Conservation (phyloP, 2,797 vertebrate species). For the Molossus molossus region DNA sequence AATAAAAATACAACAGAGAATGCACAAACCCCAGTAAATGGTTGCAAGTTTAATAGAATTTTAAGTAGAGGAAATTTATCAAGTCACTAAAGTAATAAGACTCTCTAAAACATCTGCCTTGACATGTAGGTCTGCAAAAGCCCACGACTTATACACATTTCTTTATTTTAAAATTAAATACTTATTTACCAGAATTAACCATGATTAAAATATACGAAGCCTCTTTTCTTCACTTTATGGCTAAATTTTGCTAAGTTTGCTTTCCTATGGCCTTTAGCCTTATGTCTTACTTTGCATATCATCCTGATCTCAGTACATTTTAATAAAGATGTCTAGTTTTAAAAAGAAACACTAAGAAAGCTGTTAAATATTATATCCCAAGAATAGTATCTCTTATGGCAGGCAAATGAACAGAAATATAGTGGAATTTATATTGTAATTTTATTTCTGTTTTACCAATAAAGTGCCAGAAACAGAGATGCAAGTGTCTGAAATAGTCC, state of each 20-base stretch:
- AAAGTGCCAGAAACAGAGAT: background rate
- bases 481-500: background rate
- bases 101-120: conserved; percentile 56
- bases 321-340: conserved; percentile 62
- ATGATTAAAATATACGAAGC: background rate
- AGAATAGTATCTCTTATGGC: background rate
- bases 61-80: conserved; percentile 66
- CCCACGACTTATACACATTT: background rate
- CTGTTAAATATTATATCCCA: background rate
- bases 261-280: background rate
- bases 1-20: conserved; percentile 62
- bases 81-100: conserved; percentile 61
- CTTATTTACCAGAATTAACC: background rate
- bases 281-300: conserved; percentile 29
- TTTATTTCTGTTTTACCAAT: conserved; percentile 45
- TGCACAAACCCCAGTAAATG: conserved; percentile 47
- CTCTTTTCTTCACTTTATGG: background rate
- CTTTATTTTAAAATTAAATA: conserved; percentile 9
- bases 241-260: background rate
- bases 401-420: conserved; percentile 4
- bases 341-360: conserved; percentile 68
- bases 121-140: conserved; percentile 38
- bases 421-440: background rate
- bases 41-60: conserved; percentile 62
- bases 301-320: conserved; percentile 13